Evolutionary conservation across 2,888 invertebrate species (phyloP).

Genomic region (Cartodere bifasciata): DNA sequence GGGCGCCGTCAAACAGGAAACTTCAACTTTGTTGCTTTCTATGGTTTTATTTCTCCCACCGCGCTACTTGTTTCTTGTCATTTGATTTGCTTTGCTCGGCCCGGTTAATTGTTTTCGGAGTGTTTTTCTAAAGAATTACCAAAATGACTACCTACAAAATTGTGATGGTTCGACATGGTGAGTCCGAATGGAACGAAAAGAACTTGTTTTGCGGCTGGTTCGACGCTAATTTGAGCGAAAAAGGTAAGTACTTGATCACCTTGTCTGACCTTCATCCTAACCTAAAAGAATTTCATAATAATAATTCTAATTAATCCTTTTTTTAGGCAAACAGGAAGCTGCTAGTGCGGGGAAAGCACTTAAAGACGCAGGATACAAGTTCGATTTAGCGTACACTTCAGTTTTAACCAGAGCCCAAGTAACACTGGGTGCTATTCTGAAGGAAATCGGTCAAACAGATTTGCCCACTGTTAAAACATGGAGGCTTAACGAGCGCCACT

Average conservation of each 20-base stretch:
- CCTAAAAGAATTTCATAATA: no score
- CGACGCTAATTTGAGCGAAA: conserved; percentile 43
- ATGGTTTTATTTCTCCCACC: no score
- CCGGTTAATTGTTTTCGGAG: no score
- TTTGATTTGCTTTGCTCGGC: no score
- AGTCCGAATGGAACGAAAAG: conserved; percentile 47
- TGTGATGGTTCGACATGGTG: conserved; percentile 48
- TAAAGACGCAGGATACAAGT: conserved; percentile 52
- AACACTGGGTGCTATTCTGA: conserved; percentile 55
- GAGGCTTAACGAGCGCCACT: conserved; percentile 83
- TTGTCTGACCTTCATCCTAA: conserved; percentile 2
- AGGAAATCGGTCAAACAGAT: conserved; percentile 50
- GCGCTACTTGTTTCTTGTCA: no score
- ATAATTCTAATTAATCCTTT: no score
- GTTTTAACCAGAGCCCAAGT: conserved; percentile 64
- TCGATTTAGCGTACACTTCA: conserved; percentile 73
- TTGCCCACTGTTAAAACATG: conserved; percentile 61
- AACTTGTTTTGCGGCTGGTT: conserved; percentile 50
- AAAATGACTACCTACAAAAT: conserved; percentile 7
- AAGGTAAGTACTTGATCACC: conserved; percentile 33
- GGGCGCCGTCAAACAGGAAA: no score
- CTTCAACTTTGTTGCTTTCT: no score
- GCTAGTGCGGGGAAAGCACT: conserved; percentile 58
- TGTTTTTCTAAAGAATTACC: no score
- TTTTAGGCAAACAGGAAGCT: conserved; percentile 45